phyloP scores from a whole-genome alignment of 2,888 invertebrate genomes.

The Pachydiplax longipennis region DNA sequence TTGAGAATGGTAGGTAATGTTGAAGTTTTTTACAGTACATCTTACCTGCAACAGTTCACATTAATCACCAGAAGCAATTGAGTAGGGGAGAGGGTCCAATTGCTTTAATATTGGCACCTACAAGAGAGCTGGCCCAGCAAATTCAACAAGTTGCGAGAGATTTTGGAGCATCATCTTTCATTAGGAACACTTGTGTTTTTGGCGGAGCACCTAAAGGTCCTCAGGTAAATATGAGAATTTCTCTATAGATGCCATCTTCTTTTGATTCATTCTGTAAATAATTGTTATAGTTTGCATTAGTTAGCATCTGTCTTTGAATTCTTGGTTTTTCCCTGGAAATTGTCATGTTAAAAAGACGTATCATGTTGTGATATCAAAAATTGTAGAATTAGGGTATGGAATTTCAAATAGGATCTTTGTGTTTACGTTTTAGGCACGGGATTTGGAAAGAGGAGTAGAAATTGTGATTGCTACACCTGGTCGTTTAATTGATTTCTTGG shows the following conservation, averaged over 20 bases:
- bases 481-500: slow-evolving; percentile 63
- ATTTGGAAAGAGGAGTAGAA: slow-evolving; percentile 59
- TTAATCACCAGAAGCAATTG: slow-evolving; percentile 85
- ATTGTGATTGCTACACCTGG: slow-evolving; percentile 65
- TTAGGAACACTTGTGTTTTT: slow-evolving; percentile 95
- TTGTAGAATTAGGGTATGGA: no score
- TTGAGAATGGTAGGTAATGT: neutral
- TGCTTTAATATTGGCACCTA: slow-evolving; percentile 91
- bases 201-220: slow-evolving; percentile 98
- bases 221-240: slow-evolving; percentile 73
- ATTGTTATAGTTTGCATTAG: no score
- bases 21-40: slow-evolving; percentile 66
- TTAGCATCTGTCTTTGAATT: no score
- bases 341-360: no score
- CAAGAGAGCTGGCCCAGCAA: slow-evolving; percentile 90
- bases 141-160: slow-evolving; percentile 94
- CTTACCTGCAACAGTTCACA: slow-evolving; percentile 94
- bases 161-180: slow-evolving; percentile 85
- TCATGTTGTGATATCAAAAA: no score
- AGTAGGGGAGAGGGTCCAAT: slow-evolving; percentile 94
- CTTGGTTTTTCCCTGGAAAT: no score
- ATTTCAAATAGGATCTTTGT: no score
- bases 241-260: no score
- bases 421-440: slow-evolving; percentile 55
- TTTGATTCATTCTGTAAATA: no score